Conservation (phyloP, 2,797 vertebrate species). For the Neopelma chrysocephalum region DNA sequence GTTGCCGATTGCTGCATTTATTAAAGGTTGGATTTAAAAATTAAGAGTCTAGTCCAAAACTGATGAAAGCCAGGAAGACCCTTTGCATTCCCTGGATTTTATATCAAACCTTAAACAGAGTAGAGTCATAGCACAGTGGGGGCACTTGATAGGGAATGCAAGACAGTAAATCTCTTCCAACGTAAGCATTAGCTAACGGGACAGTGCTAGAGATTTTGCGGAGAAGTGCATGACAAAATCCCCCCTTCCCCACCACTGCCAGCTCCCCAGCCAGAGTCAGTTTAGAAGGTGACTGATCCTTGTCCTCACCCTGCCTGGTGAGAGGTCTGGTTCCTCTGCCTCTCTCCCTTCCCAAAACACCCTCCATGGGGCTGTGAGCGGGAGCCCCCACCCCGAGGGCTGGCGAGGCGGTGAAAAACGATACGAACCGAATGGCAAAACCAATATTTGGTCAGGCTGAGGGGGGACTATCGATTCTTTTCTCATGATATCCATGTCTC, state of each 20-base stretch:
- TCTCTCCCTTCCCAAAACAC: background rate
- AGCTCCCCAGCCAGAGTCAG: background rate
- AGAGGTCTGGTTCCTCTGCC: background rate
- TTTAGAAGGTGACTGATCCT: background rate
- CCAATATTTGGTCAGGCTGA: constrained; percentile 67
- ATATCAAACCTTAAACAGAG: constrained; percentile 14
- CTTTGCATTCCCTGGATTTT: constrained; percentile 18
- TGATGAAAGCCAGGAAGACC: background rate
- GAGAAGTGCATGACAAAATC: background rate
- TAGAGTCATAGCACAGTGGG: background rate
- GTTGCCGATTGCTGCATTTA: background rate
- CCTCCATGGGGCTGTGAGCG: background rate
- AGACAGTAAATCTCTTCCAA: background rate
- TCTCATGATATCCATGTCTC: constrained; percentile 68
- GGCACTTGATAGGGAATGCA: background rate
- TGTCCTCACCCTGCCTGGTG: background rate
- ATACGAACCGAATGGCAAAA: constrained; percentile 51
- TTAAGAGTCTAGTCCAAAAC: background rate
- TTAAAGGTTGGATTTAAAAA: background rate
- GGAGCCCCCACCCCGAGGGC: background rate
- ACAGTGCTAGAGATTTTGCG: background rate
- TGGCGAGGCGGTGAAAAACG: background rate
- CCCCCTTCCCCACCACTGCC: background rate
- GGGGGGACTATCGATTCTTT: constrained; percentile 61
- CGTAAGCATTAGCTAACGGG: background rate